Conservation (phyloP, 2,888 invertebrate genomes). For the Napeogenes sylphis region DNA sequence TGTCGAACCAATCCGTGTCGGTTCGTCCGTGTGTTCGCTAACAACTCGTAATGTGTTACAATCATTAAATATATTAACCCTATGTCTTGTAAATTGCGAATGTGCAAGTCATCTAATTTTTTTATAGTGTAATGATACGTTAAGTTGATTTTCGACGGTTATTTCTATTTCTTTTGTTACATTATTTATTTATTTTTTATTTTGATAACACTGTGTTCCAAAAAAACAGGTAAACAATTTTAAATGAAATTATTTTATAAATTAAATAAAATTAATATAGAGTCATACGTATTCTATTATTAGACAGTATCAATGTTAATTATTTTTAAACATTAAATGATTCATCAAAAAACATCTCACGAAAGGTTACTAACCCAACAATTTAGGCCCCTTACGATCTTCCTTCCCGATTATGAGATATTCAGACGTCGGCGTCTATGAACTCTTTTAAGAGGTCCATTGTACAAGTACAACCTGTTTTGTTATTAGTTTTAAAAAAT, state of each 20-base stretch:
- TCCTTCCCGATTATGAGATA: conserved; percentile 47
- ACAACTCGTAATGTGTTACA: conserved; percentile 68
- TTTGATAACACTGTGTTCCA: neutral
- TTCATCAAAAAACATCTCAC: conserved; percentile 10
- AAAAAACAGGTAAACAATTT: neutral
- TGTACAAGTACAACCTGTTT: conserved; percentile 17
- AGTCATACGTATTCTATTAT: too few species aligned
- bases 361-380: conserved; percentile 22
- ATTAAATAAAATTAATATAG: too few species aligned
- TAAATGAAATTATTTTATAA: neutral
- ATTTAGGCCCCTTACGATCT: conserved; percentile 36
- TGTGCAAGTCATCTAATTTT: conserved; percentile 62
- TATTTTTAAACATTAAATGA: neutral
- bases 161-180: neutral
- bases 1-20: conserved; percentile 67
- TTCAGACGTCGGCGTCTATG: conserved; percentile 43
- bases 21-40: conserved; percentile 73
- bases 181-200: neutral
- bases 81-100: conserved; percentile 55
- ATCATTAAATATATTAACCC: conserved; percentile 75
- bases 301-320: too few species aligned
- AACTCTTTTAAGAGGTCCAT: conserved; percentile 35
- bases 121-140: conserved; percentile 21
- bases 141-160: conserved; percentile 10
- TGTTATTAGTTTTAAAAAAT: conserved; percentile 3